A percentile compares a stretch with the other conserved stretches of the same genome.
These are phyloP conservation scores for Creontiades dilutus DNA, from an alignment of 2,888 invertebrate species.

Conservation along the genomic window DNA sequence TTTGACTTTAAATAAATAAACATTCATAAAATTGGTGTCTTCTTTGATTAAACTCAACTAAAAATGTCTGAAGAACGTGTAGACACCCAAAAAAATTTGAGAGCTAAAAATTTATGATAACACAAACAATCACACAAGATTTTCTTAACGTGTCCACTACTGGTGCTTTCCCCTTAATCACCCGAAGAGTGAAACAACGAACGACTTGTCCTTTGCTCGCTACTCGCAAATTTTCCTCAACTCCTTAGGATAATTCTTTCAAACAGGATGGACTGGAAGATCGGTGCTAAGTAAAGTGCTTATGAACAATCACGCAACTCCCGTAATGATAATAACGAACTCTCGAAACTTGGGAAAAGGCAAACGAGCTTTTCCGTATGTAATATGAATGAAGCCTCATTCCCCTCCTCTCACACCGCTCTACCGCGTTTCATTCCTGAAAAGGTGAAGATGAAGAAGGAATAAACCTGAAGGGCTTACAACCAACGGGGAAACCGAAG, in stretches of 20 bases:
- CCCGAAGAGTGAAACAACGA: no score
- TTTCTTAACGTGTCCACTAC: no score
- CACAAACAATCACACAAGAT: no score
- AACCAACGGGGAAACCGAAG: conserved; percentile 17
- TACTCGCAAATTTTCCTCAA: background rate
- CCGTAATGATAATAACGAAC: conserved; percentile 39
- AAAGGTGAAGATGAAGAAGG: background rate
- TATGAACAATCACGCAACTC: conserved; percentile 9
- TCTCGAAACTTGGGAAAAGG: background rate
- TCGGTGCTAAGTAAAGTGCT: conserved; percentile 27
- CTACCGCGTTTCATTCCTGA: background rate
- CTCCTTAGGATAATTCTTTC: background rate
- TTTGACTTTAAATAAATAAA: no score
- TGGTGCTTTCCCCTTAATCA: no score
- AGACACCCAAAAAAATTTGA: no score
- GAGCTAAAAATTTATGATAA: no score
- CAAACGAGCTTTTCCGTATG: conserved; percentile 27
- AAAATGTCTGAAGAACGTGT: no score
- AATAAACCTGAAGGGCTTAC: conserved; percentile 10
- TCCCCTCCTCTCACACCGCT: background rate
- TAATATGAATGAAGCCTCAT: conserved; percentile 8
- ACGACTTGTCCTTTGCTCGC: background rate
- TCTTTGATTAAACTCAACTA: no score
- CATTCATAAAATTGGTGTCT: no score
- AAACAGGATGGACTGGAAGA: background rate